Evolutionary conservation across 2,797 vertebrate species (phyloP).

Genomic region (Ceyx erithaca): DNA sequence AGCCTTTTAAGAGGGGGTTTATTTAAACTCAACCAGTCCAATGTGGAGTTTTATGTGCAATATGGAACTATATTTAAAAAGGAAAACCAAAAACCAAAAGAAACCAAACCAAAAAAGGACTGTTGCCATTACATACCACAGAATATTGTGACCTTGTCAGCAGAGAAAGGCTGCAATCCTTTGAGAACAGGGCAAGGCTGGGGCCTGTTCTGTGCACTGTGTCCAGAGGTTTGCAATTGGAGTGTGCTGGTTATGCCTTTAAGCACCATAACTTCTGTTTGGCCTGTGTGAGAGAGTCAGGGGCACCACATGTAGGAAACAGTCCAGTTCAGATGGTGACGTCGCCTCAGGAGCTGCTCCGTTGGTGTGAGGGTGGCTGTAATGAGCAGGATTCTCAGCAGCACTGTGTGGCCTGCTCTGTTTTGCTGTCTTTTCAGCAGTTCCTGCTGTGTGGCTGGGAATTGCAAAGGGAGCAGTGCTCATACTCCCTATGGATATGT

Average conservation of each 20-base stretch:
- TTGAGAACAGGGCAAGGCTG: not conserved
- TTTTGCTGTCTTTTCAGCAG: not conserved
- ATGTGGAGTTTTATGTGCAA: not conserved
- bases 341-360: not conserved
- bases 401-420: not conserved
- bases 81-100: not conserved
- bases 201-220: not conserved
- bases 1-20: not conserved
- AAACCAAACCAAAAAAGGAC: not conserved
- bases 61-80: not conserved
- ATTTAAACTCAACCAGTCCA: not conserved
- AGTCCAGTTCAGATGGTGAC: not conserved
- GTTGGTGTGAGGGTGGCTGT: not conserved
- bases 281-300: not conserved
- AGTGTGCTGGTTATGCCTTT: not conserved
- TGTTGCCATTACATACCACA: not conserved
- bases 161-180: not conserved
- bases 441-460: not conserved
- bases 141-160: not conserved
- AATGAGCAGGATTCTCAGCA: not conserved
- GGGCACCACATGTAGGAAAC: not conserved
- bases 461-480: not conserved
- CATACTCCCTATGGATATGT: not conserved
- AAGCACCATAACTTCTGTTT: not conserved
- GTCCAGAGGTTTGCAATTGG: not conserved